Percentiles rank a stretch among this genome's conserved stretches.
Evolutionary conservation across 2,888 invertebrate genomes (phyloP).

Genomic region (Eretmocerus hayati): DNA sequence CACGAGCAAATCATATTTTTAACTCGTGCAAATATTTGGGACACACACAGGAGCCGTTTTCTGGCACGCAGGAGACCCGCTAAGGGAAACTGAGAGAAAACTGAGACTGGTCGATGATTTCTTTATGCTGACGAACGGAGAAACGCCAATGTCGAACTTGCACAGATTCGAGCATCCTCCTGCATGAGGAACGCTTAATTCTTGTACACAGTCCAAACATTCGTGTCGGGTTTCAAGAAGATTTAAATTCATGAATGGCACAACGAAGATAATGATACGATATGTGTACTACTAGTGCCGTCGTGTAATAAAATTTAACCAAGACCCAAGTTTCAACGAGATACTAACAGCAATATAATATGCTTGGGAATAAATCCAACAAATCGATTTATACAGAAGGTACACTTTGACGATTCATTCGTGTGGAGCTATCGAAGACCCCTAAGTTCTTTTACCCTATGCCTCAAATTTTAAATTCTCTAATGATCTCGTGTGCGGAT

Average conservation of each 20-base stretch:
- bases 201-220: conserved; percentile 7
- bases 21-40: conserved; percentile 25
- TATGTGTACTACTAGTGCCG: too few species aligned
- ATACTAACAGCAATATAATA: too few species aligned
- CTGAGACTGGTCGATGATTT: conserved; percentile 15
- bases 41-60: conserved; percentile 10
- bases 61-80: conserved; percentile 17
- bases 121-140: conserved; percentile 9
- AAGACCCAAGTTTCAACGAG: too few species aligned
- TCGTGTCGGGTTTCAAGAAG: conserved; percentile 9
- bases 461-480: too few species aligned
- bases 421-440: too few species aligned
- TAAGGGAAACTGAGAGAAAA: conserved; percentile 16
- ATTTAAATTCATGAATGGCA: conserved; percentile 7
- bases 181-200: neutral
- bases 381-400: too few species aligned
- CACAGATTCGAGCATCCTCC: neutral
- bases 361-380: too few species aligned
- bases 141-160: neutral
- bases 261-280: neutral
- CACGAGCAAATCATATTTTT: conserved; percentile 24
- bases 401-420: too few species aligned
- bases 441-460: too few species aligned
- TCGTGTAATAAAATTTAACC: too few species aligned
- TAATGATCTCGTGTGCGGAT: too few species aligned